Evolutionary conservation across 2,797 vertebrate species (phyloP).

Genomic region (Aselliscus stoliczkanus): DNA sequence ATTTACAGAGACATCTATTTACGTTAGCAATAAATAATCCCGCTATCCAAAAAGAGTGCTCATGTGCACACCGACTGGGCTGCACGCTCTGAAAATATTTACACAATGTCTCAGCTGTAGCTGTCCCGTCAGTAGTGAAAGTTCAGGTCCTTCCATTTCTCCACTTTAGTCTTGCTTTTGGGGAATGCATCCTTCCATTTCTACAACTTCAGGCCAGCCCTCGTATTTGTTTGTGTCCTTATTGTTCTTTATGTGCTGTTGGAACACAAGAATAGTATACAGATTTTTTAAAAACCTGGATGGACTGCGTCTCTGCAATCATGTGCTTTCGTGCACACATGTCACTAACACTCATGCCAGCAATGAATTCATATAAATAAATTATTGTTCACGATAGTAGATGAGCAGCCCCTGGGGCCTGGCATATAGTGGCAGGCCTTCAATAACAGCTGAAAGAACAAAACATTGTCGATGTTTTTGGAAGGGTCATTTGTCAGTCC

Average conservation of each 20-base stretch:
- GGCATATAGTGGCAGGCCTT: background rate
- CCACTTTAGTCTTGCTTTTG: constrained; percentile 84
- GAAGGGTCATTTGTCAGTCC: background rate
- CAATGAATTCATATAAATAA: background rate
- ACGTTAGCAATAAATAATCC: constrained; percentile 86
- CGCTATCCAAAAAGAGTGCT: constrained; percentile 77
- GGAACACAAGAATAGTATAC: constrained; percentile 55
- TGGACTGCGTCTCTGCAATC: background rate
- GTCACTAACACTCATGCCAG: background rate
- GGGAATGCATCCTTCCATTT: constrained; percentile 98
- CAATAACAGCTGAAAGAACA: background rate
- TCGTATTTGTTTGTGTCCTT: constrained; percentile 97
- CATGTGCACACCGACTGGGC: constrained; percentile 80
- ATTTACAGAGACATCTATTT: constrained; percentile 83
- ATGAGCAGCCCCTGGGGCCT: background rate
- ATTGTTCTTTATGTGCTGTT: constrained; percentile 95
- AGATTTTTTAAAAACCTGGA: background rate
- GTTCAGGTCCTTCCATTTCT: constrained; percentile 67
- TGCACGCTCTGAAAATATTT: constrained; percentile 81
- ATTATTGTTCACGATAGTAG: background rate
- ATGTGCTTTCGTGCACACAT: fast-evolving
- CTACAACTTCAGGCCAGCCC: constrained; percentile 98
- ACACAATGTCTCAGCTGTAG: constrained; percentile 70
- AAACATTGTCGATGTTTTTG: background rate
- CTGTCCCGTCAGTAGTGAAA: constrained; percentile 70